phyloP scores from a whole-genome alignment of 2,888 invertebrate species.

The Catocala nupta region DNA sequence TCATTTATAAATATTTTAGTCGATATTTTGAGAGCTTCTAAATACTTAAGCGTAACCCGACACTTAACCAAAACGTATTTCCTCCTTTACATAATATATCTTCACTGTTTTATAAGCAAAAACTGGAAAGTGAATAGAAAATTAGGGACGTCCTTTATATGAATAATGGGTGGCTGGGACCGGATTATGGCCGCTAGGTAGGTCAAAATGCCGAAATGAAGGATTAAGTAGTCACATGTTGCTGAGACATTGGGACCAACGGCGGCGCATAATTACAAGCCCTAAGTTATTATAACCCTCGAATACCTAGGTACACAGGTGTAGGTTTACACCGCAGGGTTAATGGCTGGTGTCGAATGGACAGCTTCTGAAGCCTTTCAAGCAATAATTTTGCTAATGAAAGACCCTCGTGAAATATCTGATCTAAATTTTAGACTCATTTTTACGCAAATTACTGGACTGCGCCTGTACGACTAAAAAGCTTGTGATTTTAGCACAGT shows the following conservation, averaged over 20 bases:
- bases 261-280: slow-evolving; percentile 30
- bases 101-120: slow-evolving; percentile 44
- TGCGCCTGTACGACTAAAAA: too few species aligned
- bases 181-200: slow-evolving; percentile 40
- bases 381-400: too few species aligned
- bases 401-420: too few species aligned
- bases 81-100: slow-evolving; percentile 23
- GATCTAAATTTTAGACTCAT: too few species aligned
- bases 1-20: not conserved
- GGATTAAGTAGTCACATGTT: slow-evolving; percentile 41
- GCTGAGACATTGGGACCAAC: slow-evolving; percentile 16
- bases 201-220: slow-evolving; percentile 48
- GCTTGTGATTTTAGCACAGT: too few species aligned
- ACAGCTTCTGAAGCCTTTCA: slow-evolving; percentile 18
- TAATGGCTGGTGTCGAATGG: slow-evolving; percentile 17
- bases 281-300: slow-evolving; percentile 28
- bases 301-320: slow-evolving; percentile 24
- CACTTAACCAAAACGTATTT: slow-evolving; percentile 12
- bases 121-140: slow-evolving; percentile 55
- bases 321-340: slow-evolving; percentile 19
- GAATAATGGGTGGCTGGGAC: slow-evolving; percentile 48
- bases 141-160: slow-evolving; percentile 50
- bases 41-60: not conserved
- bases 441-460: too few species aligned
- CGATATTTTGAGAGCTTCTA: not conserved